phyloP scores from a whole-genome alignment of 2,113 vertebrate genomes.

The Halichoeres trimaculatus region DNA sequence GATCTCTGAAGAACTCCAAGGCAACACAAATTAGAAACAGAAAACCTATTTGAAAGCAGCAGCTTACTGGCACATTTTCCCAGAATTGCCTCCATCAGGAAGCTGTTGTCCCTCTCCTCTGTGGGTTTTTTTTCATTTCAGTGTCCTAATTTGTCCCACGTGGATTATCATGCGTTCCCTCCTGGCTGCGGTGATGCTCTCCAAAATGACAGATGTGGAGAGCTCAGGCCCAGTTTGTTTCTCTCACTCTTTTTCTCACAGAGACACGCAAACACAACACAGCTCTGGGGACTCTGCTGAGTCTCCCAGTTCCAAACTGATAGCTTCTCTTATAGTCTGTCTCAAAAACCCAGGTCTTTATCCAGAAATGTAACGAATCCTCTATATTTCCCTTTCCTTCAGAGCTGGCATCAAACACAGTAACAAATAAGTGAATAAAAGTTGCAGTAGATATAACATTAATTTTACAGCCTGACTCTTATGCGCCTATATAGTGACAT shows the following conservation, averaged over 20 bases:
- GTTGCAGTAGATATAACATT: neutral
- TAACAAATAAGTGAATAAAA: neutral
- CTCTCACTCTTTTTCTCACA: neutral
- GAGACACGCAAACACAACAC: neutral
- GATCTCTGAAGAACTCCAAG: conserved; percentile 22
- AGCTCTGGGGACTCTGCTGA: neutral
- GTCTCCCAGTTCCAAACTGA: too few species aligned
- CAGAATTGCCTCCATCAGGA: conserved; percentile 18
- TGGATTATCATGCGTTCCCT: conserved; percentile 52
- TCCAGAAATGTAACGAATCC: neutral
- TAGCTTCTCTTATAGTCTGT: too few species aligned
- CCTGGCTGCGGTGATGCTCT: conserved; percentile 36
- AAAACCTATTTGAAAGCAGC: conserved; percentile 36
- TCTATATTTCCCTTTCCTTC: neutral
- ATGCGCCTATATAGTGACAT: neutral
- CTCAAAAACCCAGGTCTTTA: neutral
- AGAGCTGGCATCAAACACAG: neutral
- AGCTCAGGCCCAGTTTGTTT: conserved; percentile 17
- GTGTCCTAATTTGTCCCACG: conserved; percentile 60
- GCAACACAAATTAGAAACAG: conserved; percentile 29
- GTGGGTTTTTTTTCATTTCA: conserved; percentile 2
- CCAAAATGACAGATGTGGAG: conserved; percentile 60
- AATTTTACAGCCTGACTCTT: neutral
- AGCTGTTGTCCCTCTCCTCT: neutral
- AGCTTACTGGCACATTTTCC: conserved; percentile 33